phyloP scores from a whole-genome alignment of 1,140 invertebrate genomes.

The Chrysomallon squamiferum region DNA sequence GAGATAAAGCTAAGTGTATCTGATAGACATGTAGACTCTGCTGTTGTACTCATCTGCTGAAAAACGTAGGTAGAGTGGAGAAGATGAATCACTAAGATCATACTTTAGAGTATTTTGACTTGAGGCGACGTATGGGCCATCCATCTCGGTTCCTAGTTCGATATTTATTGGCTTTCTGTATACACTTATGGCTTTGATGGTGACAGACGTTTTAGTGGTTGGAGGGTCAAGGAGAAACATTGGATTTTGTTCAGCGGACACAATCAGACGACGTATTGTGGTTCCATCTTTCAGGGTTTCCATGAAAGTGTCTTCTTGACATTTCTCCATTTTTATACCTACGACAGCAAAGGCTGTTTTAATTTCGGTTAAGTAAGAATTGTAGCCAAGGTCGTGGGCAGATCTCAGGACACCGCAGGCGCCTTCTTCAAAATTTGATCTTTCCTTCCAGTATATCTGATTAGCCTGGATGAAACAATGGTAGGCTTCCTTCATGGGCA shows the following conservation, averaged over 20 bases:
- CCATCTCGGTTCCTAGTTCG: too few relatives aligned
- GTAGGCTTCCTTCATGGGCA: constrained; percentile 23
- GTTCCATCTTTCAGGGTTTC: background rate
- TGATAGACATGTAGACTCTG: too few relatives aligned
- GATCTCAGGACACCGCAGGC: constrained; percentile 38
- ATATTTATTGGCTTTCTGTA: too few relatives aligned
- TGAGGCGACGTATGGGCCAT: too few relatives aligned
- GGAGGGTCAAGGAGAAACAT: background rate
- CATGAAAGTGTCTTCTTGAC: background rate
- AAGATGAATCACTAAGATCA: too few relatives aligned
- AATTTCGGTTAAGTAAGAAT: constrained; percentile 2
- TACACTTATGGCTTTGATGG: background rate
- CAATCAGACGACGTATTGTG: background rate
- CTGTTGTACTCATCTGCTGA: too few relatives aligned
- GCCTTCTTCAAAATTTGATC: constrained; percentile 21
- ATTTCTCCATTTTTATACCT: constrained; percentile 19
- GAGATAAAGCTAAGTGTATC: too few relatives aligned
- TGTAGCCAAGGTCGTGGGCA: constrained; percentile 28
- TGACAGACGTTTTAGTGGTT: background rate
- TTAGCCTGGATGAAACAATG: constrained; percentile 34
- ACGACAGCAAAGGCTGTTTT: constrained; percentile 17
- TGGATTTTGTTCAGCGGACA: background rate
- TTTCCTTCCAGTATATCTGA: constrained; percentile 29
- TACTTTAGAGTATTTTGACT: too few relatives aligned
- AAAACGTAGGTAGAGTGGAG: too few relatives aligned